Percentiles rank a stretch among this genome's conserved stretches.
These are phyloP conservation scores for Trypoxylon attenuatum DNA, from an alignment of 2,888 invertebrate genomes.

Conservation along the genomic window DNA sequence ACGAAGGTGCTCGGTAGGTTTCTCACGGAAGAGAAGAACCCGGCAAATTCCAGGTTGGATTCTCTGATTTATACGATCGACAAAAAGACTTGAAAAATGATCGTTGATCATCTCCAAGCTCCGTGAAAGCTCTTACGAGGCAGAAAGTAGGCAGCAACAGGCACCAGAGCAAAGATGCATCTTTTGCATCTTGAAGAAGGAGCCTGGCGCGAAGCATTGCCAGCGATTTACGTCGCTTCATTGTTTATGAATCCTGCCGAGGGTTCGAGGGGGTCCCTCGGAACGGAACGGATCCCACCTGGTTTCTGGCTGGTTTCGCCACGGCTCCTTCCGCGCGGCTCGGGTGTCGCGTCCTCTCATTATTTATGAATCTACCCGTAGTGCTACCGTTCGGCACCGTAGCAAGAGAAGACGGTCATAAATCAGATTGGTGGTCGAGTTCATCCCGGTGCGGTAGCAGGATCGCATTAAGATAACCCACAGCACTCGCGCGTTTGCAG, in stretches of 20 bases:
- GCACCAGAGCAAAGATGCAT: slow-evolving; percentile 3
- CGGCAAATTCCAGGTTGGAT: slow-evolving; percentile 16
- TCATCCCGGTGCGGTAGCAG: slow-evolving; percentile 20
- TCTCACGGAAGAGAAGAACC: slow-evolving; percentile 40
- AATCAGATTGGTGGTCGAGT: slow-evolving; percentile 39
- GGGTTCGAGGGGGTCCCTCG: no score
- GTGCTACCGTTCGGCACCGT: slow-evolving; percentile 40
- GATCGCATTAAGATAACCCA: slow-evolving; percentile 28
- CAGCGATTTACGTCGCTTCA: slow-evolving; percentile 46
- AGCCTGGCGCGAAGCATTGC: background rate
- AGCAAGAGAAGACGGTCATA: slow-evolving; percentile 24
- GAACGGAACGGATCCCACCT: no score
- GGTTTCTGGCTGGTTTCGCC: slow-evolving; percentile 16
- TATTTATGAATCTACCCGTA: slow-evolving; percentile 55
- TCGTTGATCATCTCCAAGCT: slow-evolving; percentile 3
- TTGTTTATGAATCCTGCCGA: slow-evolving; percentile 56
- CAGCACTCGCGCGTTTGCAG: slow-evolving; percentile 4
- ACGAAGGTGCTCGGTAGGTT: background rate
- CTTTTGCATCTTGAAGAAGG: background rate
- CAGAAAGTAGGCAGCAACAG: no score
- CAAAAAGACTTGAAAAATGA: slow-evolving; percentile 23
- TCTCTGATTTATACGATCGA: slow-evolving; percentile 26
- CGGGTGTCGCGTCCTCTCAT: slow-evolving; percentile 38
- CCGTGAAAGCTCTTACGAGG: slow-evolving; percentile 1
- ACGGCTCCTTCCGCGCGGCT: background rate